Evolutionary conservation across 2,113 vertebrate genomes (phyloP).

Genomic region (Passer domesticus): DNA sequence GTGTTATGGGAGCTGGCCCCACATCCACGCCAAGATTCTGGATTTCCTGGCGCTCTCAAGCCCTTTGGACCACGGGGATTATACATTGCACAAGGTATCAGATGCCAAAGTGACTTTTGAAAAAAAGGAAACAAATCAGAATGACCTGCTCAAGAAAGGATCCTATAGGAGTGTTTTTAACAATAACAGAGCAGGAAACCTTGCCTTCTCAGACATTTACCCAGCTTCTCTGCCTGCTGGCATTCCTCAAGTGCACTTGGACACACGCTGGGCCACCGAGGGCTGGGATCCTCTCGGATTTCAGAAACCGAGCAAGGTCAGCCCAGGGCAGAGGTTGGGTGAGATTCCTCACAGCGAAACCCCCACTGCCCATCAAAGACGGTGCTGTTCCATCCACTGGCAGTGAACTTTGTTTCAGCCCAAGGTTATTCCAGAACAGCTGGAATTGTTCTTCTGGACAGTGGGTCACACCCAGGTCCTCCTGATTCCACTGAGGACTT

Average conservation of each 20-base stretch:
- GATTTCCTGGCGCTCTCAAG: slow-evolving; percentile 3
- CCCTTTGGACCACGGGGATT: slow-evolving; percentile 24
- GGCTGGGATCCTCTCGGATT: slow-evolving; percentile 17
- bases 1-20: slow-evolving; percentile 27
- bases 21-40: slow-evolving; percentile 40
- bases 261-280: slow-evolving; percentile 19
- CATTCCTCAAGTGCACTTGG: slow-evolving; percentile 14
- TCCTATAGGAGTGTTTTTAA: slow-evolving; percentile 18
- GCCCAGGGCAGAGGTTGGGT: slow-evolving; percentile 8
- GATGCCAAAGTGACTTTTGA: slow-evolving; percentile 11
- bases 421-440: not conserved
- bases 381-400: not conserved
- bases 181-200: slow-evolving; percentile 39
- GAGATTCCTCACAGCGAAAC: not conserved
- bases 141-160: not conserved
- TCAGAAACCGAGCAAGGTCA: slow-evolving; percentile 46
- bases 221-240: slow-evolving; percentile 27
- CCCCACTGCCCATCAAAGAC: not conserved
- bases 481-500: not conserved
- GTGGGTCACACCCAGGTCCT: not conserved
- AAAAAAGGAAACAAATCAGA: slow-evolving; percentile 10
- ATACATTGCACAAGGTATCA: slow-evolving; percentile 12
- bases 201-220: slow-evolving; percentile 21
- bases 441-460: not conserved
- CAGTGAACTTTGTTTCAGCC: not conserved